Conservation (phyloP, 2,888 invertebrate genomes). For the Lithophane semibrunnea region DNA sequence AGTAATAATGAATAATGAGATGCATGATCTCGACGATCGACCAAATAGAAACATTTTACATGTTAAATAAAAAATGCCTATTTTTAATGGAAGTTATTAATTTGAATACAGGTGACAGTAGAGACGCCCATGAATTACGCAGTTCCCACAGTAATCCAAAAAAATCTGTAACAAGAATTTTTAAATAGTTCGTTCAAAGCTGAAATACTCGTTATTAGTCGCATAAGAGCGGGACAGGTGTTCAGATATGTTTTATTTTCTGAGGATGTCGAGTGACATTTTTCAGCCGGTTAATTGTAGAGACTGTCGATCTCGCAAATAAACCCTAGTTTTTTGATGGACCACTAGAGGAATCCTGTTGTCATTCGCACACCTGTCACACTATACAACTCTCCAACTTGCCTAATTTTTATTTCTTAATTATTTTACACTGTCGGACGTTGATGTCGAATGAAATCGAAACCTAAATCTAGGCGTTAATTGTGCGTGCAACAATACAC, state of each 20-base stretch:
- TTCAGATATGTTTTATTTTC: slow-evolving; percentile 78
- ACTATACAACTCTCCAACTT: slow-evolving; percentile 66
- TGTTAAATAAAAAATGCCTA: slow-evolving; percentile 24
- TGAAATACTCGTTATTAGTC: slow-evolving; percentile 72
- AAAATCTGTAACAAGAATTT: slow-evolving; percentile 66
- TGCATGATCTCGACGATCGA: slow-evolving; percentile 2
- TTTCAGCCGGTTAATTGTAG: slow-evolving; percentile 86
- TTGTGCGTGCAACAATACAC: slow-evolving; percentile 42
- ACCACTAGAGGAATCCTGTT: slow-evolving; percentile 78
- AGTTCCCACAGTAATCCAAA: slow-evolving; percentile 59
- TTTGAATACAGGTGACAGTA: slow-evolving; percentile 51
- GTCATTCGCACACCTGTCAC: slow-evolving; percentile 80
- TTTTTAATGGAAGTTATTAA: slow-evolving; percentile 36
- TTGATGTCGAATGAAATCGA: slow-evolving; percentile 19
- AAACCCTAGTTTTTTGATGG: slow-evolving; percentile 84
- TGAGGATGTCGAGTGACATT: slow-evolving; percentile 86
- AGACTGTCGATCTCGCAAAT: slow-evolving; percentile 74
- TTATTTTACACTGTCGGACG: slow-evolving; percentile 15
- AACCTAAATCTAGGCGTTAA: slow-evolving; percentile 37
- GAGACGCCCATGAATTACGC: slow-evolving; percentile 32
- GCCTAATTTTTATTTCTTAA: slow-evolving; percentile 65
- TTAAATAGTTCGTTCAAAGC: slow-evolving; percentile 65
- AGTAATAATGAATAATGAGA: slow-evolving; percentile 30
- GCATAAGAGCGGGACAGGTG: slow-evolving; percentile 79
- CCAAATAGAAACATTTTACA: not conserved